Evolutionary conservation across 2,113 vertebrate species (phyloP), one percentile per base, ranked within the genome.

Genomic region (Amazona guildingii): DNA sequence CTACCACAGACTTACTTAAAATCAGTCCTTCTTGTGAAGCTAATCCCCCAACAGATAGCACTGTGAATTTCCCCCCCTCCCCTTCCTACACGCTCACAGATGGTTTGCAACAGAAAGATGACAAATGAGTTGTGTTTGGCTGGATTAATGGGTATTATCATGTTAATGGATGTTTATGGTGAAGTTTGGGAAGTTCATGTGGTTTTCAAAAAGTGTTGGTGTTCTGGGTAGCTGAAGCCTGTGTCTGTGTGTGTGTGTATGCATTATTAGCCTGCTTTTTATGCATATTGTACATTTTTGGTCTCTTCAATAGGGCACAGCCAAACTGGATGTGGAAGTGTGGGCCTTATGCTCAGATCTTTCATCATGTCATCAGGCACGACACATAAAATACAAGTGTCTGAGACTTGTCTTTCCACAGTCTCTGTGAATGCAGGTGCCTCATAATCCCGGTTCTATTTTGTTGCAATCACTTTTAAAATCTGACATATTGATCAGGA

Each of bases 81-180:
- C 74, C 63, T 94, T 95, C 78, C 91, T 92, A 83, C 97, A 94
- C 20, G 67, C 84, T 94, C 97, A 96, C 97, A 98, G 96, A 98
- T 98, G 97, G 97, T 95, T 97, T 96, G 97, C 95, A 97, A 93
- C 85, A 94, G 97, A 97, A 97, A 97, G 96, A 98, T 98, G 98
- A 98, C 98, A 98, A 98, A 98, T 98, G 98, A 98, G 97, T 98
- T 98, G 97, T 98, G 95, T 98, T 98, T 98, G 98, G 95, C 59
- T 93, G 98, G 98, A 98, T 98, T 98, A 98, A 98, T 97, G 98
- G 91, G 80, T 96, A 98, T 98, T 98, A 98, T 98, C 98, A 98
- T 98, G 97, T 97, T 98, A 98, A 98, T 98, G 96, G 97, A 64
- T 98, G 97, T 96, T 98, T 98, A 98, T 95, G 97, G 98, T 98